phyloP scores from a whole-genome alignment of 2,888 invertebrate genomes.

The Dicyrtomina minuta region DNA sequence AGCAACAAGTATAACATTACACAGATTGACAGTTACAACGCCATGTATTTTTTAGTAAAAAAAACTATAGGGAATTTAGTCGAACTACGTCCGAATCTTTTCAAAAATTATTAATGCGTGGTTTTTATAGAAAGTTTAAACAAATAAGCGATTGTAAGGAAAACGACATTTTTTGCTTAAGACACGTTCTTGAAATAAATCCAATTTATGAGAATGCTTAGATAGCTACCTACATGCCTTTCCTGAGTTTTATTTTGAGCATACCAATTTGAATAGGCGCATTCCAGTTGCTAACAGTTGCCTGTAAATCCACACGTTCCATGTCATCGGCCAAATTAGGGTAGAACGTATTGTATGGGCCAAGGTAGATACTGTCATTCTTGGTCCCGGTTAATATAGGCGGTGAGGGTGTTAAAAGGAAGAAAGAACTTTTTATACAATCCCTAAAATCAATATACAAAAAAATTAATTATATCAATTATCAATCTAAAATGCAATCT shows the following conservation, averaged over 20 bases:
- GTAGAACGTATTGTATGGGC: conserved; percentile 43
- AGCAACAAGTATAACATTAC: too few species aligned
- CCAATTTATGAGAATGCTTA: too few species aligned
- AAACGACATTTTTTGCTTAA: too few species aligned
- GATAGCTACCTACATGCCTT: too few species aligned
- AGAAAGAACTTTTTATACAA: conserved; percentile 29
- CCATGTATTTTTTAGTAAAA: too few species aligned
- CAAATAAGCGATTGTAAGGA: too few species aligned
- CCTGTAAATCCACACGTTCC: conserved; percentile 16
- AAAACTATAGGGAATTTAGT: neutral
- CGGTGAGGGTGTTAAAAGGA: conserved; percentile 35
- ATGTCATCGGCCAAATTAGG: conserved; percentile 30
- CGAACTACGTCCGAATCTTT: neutral
- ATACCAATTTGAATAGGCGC: conserved; percentile 36
- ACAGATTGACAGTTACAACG: too few species aligned
- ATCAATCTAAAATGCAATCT: too few species aligned
- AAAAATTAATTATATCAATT: too few species aligned
- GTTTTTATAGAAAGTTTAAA: neutral
- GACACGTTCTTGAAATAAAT: too few species aligned
- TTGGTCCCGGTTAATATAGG: conserved; percentile 42
- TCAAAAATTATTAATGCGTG: neutral
- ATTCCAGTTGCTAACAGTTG: conserved; percentile 37
- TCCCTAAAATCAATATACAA: too few species aligned
- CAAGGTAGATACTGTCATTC: conserved; percentile 35
- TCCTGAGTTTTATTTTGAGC: too few species aligned